These are phyloP conservation scores for Eremophila alpestris DNA, from an alignment of 2,797 vertebrate genomes.

Conservation along the genomic window DNA sequence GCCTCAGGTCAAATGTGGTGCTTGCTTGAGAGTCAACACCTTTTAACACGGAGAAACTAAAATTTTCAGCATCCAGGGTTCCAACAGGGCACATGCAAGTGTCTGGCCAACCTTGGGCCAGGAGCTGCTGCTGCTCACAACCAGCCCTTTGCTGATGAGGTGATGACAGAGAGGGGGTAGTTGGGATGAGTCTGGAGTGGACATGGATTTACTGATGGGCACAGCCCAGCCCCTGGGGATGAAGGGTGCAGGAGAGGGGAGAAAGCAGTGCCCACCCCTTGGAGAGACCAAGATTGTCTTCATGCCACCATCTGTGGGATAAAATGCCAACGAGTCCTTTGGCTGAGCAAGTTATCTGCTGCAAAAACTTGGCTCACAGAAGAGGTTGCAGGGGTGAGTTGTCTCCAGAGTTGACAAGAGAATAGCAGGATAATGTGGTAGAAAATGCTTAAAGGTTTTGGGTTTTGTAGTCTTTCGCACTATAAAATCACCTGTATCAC, in stretches of 20 bases:
- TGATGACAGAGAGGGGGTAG: background rate
- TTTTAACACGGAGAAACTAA: too few species aligned
- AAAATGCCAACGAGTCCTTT: too few species aligned
- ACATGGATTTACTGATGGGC: background rate
- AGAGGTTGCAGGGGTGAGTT: background rate
- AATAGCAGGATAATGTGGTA: background rate
- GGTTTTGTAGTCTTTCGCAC: background rate
- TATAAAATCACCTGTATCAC: background rate
- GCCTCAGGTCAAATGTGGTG: too few species aligned
- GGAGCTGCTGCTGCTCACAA: background rate
- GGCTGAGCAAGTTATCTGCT: background rate
- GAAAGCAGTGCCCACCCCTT: background rate
- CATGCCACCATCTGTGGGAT: background rate
- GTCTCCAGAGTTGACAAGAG: background rate
- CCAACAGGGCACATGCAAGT: background rate
- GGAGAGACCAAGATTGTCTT: background rate
- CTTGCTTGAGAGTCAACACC: too few species aligned
- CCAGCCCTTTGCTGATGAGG: background rate
- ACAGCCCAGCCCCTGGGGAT: background rate
- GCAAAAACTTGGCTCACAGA: background rate
- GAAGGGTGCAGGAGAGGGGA: background rate
- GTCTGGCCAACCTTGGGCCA: background rate
- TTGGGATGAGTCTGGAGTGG: background rate
- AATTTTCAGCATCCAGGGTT: too few species aligned
- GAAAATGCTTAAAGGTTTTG: background rate